Conservation (phyloP, 2,113 vertebrate species). For the Numenius arquata region DNA sequence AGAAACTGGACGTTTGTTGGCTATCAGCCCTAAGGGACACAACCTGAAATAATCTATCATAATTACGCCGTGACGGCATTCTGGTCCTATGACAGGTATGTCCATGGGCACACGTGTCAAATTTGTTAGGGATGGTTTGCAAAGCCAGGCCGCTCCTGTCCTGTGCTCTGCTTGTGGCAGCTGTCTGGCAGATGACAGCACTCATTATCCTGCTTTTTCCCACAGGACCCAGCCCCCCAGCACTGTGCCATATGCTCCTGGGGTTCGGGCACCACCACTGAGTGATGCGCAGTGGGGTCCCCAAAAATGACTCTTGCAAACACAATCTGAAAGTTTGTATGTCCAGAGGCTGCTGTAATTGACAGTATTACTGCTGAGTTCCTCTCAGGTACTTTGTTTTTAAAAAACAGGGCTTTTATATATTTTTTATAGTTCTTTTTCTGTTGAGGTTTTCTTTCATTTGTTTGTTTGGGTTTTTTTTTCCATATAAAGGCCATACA, state of each 20-base stretch:
- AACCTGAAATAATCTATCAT: neutral
- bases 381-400: neutral
- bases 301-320: neutral
- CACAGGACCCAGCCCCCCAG: neutral
- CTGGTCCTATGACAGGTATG: fast-evolving
- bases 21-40: neutral
- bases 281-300: neutral
- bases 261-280: neutral
- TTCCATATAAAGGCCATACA: neutral
- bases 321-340: fast-evolving
- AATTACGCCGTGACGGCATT: neutral
- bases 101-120: fast-evolving
- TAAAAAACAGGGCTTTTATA: neutral
- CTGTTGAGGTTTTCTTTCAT: neutral
- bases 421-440: neutral
- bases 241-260: fast-evolving
- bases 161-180: neutral
- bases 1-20: neutral
- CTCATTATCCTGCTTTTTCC: neutral
- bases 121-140: neutral
- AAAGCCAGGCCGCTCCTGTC: neutral
- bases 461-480: neutral
- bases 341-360: neutral
- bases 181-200: neutral
- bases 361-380: neutral